These are phyloP conservation scores for Notarius quadriscutis DNA, from an alignment of 2,113 vertebrate genomes.

Conservation along the genomic window DNA sequence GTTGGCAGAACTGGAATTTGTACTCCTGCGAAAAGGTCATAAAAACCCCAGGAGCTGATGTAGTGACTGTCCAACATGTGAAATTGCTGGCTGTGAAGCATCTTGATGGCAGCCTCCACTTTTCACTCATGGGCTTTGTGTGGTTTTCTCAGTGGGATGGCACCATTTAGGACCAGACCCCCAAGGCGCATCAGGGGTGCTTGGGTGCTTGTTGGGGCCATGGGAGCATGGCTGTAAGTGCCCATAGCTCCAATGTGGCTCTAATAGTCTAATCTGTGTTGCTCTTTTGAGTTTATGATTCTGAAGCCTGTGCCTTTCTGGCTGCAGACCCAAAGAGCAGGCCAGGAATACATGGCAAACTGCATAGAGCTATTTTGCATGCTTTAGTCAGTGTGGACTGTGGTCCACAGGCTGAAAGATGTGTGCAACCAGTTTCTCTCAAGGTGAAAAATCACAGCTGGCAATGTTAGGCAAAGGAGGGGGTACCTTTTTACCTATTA, in stretches of 20 bases:
- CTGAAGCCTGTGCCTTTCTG: background rate
- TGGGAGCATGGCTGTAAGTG: background rate
- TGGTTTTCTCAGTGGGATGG: background rate
- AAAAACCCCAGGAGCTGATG: background rate
- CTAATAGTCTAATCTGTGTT: background rate
- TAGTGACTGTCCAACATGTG: background rate
- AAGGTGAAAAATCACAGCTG: background rate
- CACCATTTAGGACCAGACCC: background rate
- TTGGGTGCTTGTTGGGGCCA: background rate
- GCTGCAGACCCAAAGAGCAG: background rate
- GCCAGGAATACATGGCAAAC: background rate
- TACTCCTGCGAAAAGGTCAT: background rate
- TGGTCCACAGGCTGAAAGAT: background rate
- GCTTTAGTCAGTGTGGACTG: background rate
- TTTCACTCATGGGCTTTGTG: background rate
- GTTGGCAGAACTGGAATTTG: background rate
- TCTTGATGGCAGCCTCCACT: background rate
- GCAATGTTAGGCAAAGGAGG: background rate
- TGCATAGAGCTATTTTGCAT: background rate
- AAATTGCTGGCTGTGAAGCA: background rate
- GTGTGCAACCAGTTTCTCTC: background rate
- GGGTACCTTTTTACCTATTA: background rate
- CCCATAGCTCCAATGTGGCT: background rate
- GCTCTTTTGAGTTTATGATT: background rate
- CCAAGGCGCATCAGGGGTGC: background rate